These are phyloP conservation scores for Cynocephalus volans DNA, from an alignment of 2,113 vertebrate genomes.

Conservation along the genomic window DNA sequence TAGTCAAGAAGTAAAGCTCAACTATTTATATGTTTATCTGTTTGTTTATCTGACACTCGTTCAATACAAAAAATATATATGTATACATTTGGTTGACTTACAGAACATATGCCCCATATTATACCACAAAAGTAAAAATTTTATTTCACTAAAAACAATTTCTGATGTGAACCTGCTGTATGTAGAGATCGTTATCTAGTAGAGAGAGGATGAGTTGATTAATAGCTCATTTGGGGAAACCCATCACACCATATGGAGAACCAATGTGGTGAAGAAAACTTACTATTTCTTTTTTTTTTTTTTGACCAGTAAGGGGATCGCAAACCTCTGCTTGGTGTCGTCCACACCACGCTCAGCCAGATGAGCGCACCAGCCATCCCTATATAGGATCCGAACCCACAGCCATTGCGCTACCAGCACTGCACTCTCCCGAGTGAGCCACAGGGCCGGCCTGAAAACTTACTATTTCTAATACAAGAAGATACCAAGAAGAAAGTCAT, in stretches of 20 bases:
- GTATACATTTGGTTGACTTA: background rate
- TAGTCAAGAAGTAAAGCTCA: constrained; percentile 24
- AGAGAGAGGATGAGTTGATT: background rate
- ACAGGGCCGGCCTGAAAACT: no score
- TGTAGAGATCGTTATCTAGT: background rate
- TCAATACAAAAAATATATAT: background rate
- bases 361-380: no score
- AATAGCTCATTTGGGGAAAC: background rate
- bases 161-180: background rate
- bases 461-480: background rate
- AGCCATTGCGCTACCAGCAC: no score
- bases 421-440: no score
- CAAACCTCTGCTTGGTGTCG: no score
- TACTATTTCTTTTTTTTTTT: background rate
- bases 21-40: background rate
- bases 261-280: background rate
- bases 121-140: background rate
- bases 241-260: background rate
- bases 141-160: constrained; percentile 27
- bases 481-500: background rate
- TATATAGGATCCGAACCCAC: no score
- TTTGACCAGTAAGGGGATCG: no score
- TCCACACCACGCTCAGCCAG: no score
- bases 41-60: background rate
- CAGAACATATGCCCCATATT: background rate